Base-by-base conservation (phyloP, 2,888 invertebrate genomes). In the Dicyrtomina minuta region DNA sequence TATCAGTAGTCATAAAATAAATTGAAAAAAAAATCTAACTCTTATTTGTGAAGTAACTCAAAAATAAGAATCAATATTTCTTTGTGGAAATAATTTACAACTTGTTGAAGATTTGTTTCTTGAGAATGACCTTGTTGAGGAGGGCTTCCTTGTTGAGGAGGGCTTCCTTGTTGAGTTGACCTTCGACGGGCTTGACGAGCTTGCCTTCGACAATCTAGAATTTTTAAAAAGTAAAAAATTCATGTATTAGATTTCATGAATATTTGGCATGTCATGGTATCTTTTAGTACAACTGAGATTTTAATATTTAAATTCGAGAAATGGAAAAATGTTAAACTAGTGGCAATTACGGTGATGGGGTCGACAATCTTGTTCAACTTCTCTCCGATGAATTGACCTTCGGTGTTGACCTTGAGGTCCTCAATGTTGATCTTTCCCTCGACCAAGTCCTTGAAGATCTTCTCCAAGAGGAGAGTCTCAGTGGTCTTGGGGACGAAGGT, bases 101-200 rank as follows among this genome's bases (percentile, higher is more conserved):
- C 43, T 62, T 62, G 49, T 62, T 62, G 62, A 49, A 62, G 49
- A 62, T 24, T 39, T 43, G 27, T 33, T 62, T 62, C 44, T 62
- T 49, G 12, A 62, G 27, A 4, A 62, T 24, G 62, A 62, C 24
- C 27, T 62, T 62, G 43, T 17, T 43, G 62, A 60, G 27, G 60
- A 62, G 62, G 26, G 62, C 44, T 27, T 62, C 62, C 46, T 61
- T 61, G 61, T 10, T 33, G 17, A 44, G 46, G 4, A 49, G 44
- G n/a, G 56, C 56, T 22, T 66, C 55, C 15, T 39, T 24, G 65
- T 51, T 65, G 26, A 43, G 20, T n/a, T 12, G 39, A 43, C 17
- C 56, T n/a, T n/a, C n/a, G n/a, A n/a, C n/a, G 55, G 66, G 66
- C 43, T 55, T 66, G 43, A 56, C 66, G 20, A 62, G n/a, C 44